A percentile compares a stretch with the other conserved stretches of the same genome.
Conservation (phyloP, 1,140 invertebrate genomes). For the Hirudo medicinalis region DNA sequence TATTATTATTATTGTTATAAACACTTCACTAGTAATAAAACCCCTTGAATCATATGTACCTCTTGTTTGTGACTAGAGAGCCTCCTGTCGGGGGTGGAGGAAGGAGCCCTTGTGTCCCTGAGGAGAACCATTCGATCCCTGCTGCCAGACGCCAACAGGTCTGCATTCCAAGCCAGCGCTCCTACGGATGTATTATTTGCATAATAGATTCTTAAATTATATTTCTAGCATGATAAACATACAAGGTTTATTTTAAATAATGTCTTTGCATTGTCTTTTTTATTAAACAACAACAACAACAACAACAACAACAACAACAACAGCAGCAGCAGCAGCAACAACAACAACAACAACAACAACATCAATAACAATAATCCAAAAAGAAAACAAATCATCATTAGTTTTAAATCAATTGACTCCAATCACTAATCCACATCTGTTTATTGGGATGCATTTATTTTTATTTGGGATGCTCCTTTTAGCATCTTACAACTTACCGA, state of each 20-base stretch:
- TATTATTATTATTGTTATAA: too few species aligned
- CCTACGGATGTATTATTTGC: constrained; percentile 42
- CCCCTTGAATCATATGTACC: constrained; percentile 42
- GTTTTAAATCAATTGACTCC: neutral
- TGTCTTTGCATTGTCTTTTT: too few species aligned
- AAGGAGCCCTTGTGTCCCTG: constrained; percentile 77
- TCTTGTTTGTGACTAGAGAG: constrained; percentile 89
- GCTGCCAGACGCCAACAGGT: constrained; percentile 88
- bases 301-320: too few species aligned
- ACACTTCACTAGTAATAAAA: neutral
- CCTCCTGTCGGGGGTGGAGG: constrained; percentile 42
- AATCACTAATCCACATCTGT: neutral
- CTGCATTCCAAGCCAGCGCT: constrained; percentile 94
- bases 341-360: neutral
- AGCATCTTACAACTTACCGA: constrained; percentile 43
- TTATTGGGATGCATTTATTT: too few species aligned
- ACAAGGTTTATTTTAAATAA: too few species aligned
- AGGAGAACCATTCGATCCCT: constrained; percentile 85
- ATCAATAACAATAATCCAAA: neutral
- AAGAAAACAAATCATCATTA: neutral
- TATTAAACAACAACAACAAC: too few species aligned
- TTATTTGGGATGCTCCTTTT: too few species aligned
- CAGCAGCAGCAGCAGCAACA: too few species aligned
- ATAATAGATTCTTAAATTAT: too few species aligned
- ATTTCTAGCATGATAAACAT: too few species aligned